Conservation (phyloP, 2,888 invertebrate species). For the Acronicta alni region DNA sequence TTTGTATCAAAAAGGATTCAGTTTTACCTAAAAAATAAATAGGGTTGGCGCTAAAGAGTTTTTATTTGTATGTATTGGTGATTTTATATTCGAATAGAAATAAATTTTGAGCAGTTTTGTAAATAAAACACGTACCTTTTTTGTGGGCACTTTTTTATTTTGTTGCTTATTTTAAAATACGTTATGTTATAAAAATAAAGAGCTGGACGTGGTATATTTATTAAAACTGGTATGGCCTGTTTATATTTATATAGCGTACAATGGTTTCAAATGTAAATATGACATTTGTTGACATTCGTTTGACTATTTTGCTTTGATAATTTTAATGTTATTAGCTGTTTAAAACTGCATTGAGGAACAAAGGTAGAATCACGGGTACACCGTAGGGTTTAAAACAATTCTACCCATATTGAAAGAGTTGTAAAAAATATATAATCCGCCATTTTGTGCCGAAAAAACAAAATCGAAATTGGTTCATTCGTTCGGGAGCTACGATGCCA, state of each 20-base stretch:
- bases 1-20: slow-evolving; percentile 19
- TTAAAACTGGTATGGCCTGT: slow-evolving; percentile 19
- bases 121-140: slow-evolving; percentile 44
- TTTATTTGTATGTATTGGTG: slow-evolving; percentile 27
- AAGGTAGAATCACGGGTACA: too few relatives aligned
- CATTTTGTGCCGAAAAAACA: too few relatives aligned
- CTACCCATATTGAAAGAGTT: too few relatives aligned
- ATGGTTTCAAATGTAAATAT: slow-evolving; percentile 14
- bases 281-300: slow-evolving; percentile 11
- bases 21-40: slow-evolving; percentile 33
- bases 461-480: too few relatives aligned
- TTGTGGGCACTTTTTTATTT: slow-evolving; percentile 29
- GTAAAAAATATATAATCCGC: too few relatives aligned
- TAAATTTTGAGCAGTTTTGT: slow-evolving; percentile 28
- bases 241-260: background rate
- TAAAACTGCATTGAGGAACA: too few relatives aligned
- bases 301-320: slow-evolving; percentile 9
- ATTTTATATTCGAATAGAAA: slow-evolving; percentile 30
- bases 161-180: slow-evolving; percentile 15
- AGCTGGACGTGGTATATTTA: slow-evolving; percentile 14
- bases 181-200: slow-evolving; percentile 6
- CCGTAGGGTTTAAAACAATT: too few relatives aligned
- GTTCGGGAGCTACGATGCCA: too few relatives aligned
- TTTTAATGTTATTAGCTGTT: too few relatives aligned
- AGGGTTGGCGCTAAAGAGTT: slow-evolving; percentile 8